phyloP scores from a whole-genome alignment of 2,797 vertebrate species.

The Falco berigora region DNA sequence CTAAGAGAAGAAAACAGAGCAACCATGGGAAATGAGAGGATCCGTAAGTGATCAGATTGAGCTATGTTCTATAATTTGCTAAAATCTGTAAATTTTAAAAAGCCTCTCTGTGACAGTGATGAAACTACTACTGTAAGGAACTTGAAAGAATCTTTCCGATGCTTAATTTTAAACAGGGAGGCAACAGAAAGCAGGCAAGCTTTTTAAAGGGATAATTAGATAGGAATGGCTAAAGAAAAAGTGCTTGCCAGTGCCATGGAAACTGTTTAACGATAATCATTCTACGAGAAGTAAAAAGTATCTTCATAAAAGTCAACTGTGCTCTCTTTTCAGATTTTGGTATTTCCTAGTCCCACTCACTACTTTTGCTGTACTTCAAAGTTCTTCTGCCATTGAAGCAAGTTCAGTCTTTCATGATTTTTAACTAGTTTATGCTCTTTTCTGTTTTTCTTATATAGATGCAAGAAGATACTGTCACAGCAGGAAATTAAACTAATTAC shows the following conservation, averaged over 20 bases:
- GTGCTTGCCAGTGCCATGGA: neutral
- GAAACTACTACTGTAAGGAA: neutral
- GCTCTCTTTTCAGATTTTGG: neutral
- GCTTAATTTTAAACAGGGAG: neutral
- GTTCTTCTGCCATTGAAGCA: neutral
- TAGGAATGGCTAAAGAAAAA: neutral
- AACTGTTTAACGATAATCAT: neutral
- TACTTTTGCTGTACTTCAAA: neutral
- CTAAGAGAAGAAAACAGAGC: neutral
- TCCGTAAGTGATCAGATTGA: neutral
- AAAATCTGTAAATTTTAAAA: neutral
- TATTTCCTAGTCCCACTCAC: neutral
- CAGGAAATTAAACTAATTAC: neutral
- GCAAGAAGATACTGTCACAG: neutral
- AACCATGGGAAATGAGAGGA: neutral
- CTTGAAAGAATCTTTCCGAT: neutral
- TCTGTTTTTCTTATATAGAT: neutral
- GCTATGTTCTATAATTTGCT: neutral
- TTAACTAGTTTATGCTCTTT: neutral
- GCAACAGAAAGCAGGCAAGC: neutral
- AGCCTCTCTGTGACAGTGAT: neutral
- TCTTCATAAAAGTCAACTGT: neutral
- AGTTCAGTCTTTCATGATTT: neutral
- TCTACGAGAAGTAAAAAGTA: neutral
- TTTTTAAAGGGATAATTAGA: neutral